Percentiles rank a stretch among this genome's conserved stretches.
Conservation (phyloP, 2,113 vertebrate genomes). For the Prochilodus magdalenae region DNA sequence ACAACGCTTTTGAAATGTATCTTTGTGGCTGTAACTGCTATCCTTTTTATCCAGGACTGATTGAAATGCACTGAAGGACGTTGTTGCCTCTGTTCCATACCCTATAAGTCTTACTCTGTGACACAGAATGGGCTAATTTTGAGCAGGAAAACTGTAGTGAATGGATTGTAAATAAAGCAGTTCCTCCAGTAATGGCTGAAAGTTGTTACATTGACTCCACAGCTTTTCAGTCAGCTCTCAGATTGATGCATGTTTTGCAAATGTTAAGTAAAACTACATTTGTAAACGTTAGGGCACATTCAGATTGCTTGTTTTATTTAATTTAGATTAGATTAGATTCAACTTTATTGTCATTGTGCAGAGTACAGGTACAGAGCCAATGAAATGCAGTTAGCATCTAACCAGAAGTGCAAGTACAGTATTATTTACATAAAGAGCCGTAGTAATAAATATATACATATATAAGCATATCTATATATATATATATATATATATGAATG, state of each 20-base stretch:
- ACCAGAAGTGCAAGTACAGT: no score
- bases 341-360: no score
- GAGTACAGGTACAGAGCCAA: no score
- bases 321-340: no score
- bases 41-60: background rate
- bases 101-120: conserved; percentile 17
- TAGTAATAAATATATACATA: no score
- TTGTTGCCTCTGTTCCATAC: background rate
- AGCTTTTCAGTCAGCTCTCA: background rate
- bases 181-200: conserved; percentile 9
- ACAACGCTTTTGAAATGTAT: background rate
- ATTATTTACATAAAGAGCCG: no score
- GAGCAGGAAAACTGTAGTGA: conserved; percentile 12
- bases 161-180: conserved; percentile 46
- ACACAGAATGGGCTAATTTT: conserved; percentile 1
- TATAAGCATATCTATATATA: no score
- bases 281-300: no score
- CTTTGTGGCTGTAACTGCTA: background rate
- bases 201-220: background rate
- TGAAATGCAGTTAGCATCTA: no score
- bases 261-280: background rate
- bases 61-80: conserved; percentile 29
- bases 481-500: no score
- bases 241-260: background rate
- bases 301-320: no score